Evolutionary conservation across 2,888 invertebrate species (phyloP).

Genomic region (Apamea sordens): DNA sequence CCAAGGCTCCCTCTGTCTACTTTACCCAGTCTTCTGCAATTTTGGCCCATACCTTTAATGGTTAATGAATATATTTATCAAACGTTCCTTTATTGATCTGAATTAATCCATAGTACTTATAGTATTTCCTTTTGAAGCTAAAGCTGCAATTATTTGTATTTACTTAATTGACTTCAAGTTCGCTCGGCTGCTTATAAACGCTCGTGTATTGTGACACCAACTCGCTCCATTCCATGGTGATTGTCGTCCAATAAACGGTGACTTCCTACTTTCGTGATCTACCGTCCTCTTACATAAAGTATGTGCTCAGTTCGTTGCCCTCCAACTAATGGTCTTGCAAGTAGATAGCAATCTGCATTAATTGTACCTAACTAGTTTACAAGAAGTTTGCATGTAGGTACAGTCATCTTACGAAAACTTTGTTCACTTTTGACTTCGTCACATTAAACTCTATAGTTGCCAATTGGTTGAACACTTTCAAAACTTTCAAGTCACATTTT

Average conservation of each 20-base stretch:
- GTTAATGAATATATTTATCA: no score
- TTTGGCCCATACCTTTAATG: no score
- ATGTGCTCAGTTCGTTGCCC: slow-evolving; percentile 46
- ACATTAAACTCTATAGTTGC: not conserved
- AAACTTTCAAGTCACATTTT: no score
- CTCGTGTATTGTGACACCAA: slow-evolving; percentile 44
- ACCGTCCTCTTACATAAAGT: slow-evolving; percentile 59
- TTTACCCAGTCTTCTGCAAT: no score
- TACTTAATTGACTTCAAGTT: not conserved
- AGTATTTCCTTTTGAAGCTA: not conserved
- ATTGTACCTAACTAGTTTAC: not conserved
- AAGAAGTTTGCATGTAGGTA: not conserved
- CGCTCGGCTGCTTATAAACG: not conserved
- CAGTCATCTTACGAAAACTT: not conserved
- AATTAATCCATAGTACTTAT: no score
- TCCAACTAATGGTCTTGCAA: not conserved
- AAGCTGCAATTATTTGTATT: not conserved
- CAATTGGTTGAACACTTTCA: no score
- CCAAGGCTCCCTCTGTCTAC: no score
- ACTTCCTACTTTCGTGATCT: slow-evolving; percentile 68
- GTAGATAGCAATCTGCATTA: not conserved
- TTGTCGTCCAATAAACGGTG: slow-evolving; percentile 61
- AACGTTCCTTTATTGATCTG: no score
- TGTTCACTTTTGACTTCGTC: not conserved
- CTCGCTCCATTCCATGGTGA: slow-evolving; percentile 41